Conservation (phyloP, 1,140 invertebrate genomes). For the Diorhabda sublineata region DNA sequence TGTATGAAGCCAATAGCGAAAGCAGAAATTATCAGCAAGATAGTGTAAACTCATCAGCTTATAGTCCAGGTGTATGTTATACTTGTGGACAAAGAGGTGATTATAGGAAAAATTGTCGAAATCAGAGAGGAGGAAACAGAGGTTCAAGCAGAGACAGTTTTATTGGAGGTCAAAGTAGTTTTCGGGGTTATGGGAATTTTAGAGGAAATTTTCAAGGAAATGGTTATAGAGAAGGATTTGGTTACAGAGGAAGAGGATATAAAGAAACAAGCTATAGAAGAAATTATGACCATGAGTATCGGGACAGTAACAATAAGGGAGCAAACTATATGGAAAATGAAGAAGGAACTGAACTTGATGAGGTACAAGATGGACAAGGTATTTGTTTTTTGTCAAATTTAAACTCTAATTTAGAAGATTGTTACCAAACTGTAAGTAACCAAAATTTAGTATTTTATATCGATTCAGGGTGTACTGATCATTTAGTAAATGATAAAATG, state of each 20-base stretch:
- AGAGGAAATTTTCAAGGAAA: too few species aligned
- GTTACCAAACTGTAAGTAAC: background rate
- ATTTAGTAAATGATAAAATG: background rate
- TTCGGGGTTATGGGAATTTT: background rate
- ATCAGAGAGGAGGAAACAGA: background rate
- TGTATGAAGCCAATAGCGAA: too few species aligned
- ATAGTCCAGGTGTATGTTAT: too few species aligned
- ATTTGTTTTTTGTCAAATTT: constrained; percentile 9
- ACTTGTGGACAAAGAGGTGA: too few species aligned
- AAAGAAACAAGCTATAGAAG: too few species aligned
- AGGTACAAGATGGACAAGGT: background rate
- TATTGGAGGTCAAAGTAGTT: too few species aligned
- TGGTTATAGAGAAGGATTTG: background rate
- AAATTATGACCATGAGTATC: background rate
- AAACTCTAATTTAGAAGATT: background rate
- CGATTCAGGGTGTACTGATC: background rate
- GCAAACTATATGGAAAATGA: background rate
- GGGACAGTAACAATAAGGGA: background rate
- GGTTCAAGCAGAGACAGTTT: background rate
- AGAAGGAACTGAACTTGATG: background rate
- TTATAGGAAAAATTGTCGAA: too few species aligned
- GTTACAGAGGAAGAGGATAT: background rate
- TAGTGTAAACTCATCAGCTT: too few species aligned
- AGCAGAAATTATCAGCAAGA: too few species aligned
- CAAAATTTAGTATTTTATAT: background rate